phyloP scores from a whole-genome alignment of 2,888 invertebrate species.

The Ernsta delagoae region DNA sequence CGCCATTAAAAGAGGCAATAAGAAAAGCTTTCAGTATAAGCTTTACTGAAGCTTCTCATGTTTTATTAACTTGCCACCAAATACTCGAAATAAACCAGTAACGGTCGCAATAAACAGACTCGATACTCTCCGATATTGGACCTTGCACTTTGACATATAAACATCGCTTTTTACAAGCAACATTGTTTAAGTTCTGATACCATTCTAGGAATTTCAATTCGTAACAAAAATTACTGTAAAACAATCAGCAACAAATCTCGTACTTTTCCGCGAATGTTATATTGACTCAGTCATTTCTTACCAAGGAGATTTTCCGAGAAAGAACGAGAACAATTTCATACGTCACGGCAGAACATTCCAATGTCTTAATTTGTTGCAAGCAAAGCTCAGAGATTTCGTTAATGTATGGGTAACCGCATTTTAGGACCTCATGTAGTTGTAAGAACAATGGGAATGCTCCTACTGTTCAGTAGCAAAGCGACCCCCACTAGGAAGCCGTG shows the following conservation, averaged over 20 bases:
- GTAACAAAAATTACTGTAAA: constrained; percentile 6
- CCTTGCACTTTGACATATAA: constrained; percentile 19
- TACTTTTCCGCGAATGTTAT: constrained; percentile 27
- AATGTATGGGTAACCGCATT: constrained; percentile 65
- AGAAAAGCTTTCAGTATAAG: constrained; percentile 23
- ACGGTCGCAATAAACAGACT: constrained; percentile 9
- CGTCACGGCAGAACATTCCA: constrained; percentile 43
- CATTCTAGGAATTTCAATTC: constrained; percentile 18
- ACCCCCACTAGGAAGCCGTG: constrained; percentile 61
- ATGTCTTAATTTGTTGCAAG: constrained; percentile 55
- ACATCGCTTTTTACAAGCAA: constrained; percentile 16
- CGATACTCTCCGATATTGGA: constrained; percentile 18
- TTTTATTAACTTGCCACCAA: constrained; percentile 34
- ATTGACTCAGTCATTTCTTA: constrained; percentile 16
- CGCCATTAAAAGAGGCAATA: constrained; percentile 14
- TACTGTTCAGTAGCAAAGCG: constrained; percentile 72
- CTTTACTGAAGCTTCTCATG: constrained; percentile 23
- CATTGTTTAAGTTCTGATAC: background rate
- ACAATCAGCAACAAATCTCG: constrained; percentile 19
- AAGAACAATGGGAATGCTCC: constrained; percentile 65
- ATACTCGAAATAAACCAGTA: constrained; percentile 28
- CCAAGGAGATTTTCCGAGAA: constrained; percentile 22
- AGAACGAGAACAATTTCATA: constrained; percentile 32
- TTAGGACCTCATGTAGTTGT: constrained; percentile 70
- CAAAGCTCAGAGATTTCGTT: constrained; percentile 49